A percentile compares a stretch with the other conserved stretches of the same genome.
phyloP scores from a whole-genome alignment of 2,113 vertebrate genomes.

The Micronisus gabar region DNA sequence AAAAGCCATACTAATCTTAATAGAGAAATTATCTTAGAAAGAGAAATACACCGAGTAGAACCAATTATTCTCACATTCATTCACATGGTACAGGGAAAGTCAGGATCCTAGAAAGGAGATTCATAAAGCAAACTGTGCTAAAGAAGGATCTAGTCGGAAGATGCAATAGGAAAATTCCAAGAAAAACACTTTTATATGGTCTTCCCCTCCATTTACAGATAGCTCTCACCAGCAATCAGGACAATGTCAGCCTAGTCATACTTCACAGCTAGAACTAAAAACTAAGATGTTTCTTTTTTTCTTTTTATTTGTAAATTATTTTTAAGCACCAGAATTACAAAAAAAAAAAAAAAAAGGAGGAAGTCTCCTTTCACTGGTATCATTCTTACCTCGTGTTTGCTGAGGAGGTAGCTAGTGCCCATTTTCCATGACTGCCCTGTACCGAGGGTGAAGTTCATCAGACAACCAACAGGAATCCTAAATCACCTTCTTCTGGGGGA shows the following conservation, averaged over 20 bases:
- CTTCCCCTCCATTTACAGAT: not conserved
- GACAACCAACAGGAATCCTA: not conserved
- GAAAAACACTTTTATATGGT: not conserved
- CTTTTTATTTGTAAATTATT: not conserved
- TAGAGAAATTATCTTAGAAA: not conserved
- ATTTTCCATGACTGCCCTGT: not conserved
- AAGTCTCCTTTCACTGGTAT: fast-evolving
- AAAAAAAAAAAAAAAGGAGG: not conserved
- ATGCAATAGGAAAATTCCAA: not conserved
- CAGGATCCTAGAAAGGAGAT: not conserved
- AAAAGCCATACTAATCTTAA: not conserved
- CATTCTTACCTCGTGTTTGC: not conserved
- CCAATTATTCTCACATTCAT: not conserved
- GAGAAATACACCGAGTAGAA: not conserved
- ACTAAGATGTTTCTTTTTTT: not conserved
- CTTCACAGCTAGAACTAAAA: not conserved
- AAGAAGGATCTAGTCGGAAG: not conserved
- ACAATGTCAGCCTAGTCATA: too few relatives aligned
- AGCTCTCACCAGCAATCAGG: not conserved
- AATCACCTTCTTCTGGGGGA: not conserved
- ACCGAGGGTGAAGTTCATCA: not conserved
- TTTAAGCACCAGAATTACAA: not conserved
- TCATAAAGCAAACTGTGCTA: not conserved
- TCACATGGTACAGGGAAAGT: not conserved
- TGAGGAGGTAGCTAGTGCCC: not conserved